These are phyloP conservation scores for Heliopora coerulea DNA, from an alignment of 92 coral and sea anemone genomes.

Conservation along the genomic window DNA sequence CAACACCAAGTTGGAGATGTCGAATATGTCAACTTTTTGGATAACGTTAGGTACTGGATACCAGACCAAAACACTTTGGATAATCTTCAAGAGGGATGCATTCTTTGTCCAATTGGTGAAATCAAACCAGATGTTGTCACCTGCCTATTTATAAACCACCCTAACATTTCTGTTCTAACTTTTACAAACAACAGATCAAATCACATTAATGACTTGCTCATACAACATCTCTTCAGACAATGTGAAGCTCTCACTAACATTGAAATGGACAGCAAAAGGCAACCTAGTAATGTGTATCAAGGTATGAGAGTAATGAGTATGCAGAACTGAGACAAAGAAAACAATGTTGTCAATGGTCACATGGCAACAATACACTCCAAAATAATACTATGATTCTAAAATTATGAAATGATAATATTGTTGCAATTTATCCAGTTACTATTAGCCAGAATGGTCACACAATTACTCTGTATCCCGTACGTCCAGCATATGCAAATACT, in stretches of 20 bases:
- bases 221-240: not conserved
- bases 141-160: not conserved
- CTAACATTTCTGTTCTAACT: constrained; percentile 6
- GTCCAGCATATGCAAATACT: not conserved
- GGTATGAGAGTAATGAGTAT: constrained; percentile 37
- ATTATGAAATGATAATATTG: not conserved
- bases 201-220: not conserved
- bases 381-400: no score
- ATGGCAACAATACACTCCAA: constrained; percentile 1
- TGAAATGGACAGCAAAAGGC: not conserved
- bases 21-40: not conserved
- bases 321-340: constrained; percentile 29
- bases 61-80: constrained; percentile 9
- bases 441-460: not conserved
- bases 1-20: constrained; percentile 6
- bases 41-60: constrained; percentile 16
- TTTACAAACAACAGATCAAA: constrained; percentile 4
- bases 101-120: not conserved
- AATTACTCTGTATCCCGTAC: constrained; percentile 1
- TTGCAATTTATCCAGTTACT: constrained; percentile 29
- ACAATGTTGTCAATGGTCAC: constrained; percentile 49
- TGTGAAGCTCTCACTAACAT: not conserved
- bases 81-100: not conserved
- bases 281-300: not conserved
- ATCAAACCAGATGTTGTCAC: not conserved